These are phyloP conservation scores for Sebastes alutus DNA, from an alignment of 2,797 vertebrate genomes.

Conservation along the genomic window DNA sequence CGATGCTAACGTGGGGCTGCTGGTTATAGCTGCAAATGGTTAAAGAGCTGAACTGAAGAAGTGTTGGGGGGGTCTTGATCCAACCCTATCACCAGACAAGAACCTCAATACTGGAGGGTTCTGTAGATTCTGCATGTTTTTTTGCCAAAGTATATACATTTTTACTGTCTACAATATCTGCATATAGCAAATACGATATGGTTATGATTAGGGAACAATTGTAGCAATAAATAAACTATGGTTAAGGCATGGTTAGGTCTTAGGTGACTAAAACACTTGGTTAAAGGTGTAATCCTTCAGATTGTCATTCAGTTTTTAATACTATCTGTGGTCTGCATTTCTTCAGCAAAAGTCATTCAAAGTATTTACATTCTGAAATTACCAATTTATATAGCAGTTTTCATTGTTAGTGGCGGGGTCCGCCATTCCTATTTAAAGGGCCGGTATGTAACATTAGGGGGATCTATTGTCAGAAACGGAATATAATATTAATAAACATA, in stretches of 20 bases:
- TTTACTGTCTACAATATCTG: background rate
- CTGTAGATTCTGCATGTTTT: background rate
- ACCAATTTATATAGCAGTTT: background rate
- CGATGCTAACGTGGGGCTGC: background rate
- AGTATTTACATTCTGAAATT: background rate
- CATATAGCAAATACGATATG: background rate
- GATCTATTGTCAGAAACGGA: too few relatives aligned
- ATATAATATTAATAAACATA: too few relatives aligned
- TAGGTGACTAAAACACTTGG: background rate
- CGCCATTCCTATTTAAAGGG: too few relatives aligned
- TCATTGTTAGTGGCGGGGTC: too few relatives aligned
- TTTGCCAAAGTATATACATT: background rate
- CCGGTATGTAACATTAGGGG: too few relatives aligned
- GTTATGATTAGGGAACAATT: background rate
- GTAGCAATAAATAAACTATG: background rate
- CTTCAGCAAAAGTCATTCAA: background rate
- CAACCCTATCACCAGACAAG: background rate
- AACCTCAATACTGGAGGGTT: background rate
- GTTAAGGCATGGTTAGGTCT: background rate
- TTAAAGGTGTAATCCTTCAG: background rate
- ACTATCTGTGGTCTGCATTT: too few relatives aligned
- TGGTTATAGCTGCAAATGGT: background rate
- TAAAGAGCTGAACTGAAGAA: background rate
- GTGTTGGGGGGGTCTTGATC: background rate
- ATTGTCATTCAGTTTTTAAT: background rate